Base-by-base conservation (phyloP, 1,140 invertebrate species). In the Bombus confusus region DNA sequence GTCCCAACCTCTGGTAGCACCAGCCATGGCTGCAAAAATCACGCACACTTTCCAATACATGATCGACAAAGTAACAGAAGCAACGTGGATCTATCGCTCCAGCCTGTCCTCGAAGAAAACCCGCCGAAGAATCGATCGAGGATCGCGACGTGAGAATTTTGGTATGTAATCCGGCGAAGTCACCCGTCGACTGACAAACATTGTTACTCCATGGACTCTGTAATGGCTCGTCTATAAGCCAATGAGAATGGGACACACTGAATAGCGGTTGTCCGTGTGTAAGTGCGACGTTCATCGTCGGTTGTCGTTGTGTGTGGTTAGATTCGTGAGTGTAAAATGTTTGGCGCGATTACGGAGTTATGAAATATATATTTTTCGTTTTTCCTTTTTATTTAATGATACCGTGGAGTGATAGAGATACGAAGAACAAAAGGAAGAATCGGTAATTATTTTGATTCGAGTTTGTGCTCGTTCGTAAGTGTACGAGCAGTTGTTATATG, bases 11-110 rank as follows among this genome's bases (percentile, higher is more conserved):
- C 88, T 92, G 25, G 86, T 83, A 59, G 86, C 91, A 37, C 93
- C 91, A 43, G 91, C 93, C 6, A 94, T 91, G 2, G 93, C 94
- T 95, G 87, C 74, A 93, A 94, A n/a, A 72, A 94, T 77, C 59
- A 93, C 77, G 71, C 80, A 86, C 71, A 92, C 75, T 59, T 80
- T 91, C 78, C 91, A 92, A 41, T 80, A 82, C 76, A 85, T 85
- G 85, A 82, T 88, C 28, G n/a, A 12, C 18, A 6, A 18, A 15
- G 0, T 18, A 37, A 13, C 5, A 9, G 4, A 25, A 28, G 1
- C 22, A 15, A 18, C 13, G 34, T 25, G 25, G 28, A 39, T 22
- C 2, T 62, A 3, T 8, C n/a, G 18, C 83, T 43, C 73, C 5
- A 1, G 0, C 28, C 37, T 34, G 69, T 9, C 1, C 22, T 13